Evolutionary conservation across 1,140 invertebrate species (phyloP).

Genomic region (Homalodisca vitripennis): DNA sequence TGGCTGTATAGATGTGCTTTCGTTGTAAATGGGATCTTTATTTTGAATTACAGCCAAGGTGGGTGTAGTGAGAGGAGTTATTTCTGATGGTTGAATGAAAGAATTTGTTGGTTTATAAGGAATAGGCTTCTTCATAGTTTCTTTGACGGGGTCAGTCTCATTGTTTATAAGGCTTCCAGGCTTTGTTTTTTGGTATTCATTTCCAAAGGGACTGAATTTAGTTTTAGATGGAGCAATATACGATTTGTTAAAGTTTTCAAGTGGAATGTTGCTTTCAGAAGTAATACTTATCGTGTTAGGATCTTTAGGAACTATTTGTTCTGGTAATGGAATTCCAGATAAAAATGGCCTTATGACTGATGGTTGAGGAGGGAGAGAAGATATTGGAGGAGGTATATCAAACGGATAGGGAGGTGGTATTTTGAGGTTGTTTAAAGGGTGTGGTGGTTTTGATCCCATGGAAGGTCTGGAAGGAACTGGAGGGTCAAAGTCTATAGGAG

Average conservation of each 20-base stretch:
- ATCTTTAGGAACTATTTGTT: conserved; percentile 61
- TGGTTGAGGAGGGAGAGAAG: conserved; percentile 24
- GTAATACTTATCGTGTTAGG: conserved; percentile 6
- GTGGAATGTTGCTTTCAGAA: not conserved
- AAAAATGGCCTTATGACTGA: conserved; percentile 55
- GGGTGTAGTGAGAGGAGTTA: conserved; percentile 7
- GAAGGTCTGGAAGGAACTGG: conserved; percentile 50
- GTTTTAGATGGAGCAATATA: conserved; percentile 9
- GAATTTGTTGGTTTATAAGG: conserved; percentile 12
- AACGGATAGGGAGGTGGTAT: conserved; percentile 65
- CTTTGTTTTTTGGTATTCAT: conserved; percentile 1
- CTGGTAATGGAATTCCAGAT: conserved; percentile 69
- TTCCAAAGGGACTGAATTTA: conserved; percentile 6
- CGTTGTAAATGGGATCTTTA: conserved; percentile 3
- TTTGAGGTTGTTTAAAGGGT: conserved; percentile 45
- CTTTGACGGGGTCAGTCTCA: conserved; percentile 4
- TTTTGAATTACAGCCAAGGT: not conserved
- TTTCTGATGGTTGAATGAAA: conserved; percentile 6
- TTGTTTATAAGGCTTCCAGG: not conserved
- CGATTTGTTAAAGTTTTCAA: conserved; percentile 18
- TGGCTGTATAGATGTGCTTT: not conserved
- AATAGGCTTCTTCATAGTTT: not conserved
- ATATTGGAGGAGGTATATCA: conserved; percentile 58
- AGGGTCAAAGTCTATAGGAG: conserved; percentile 67
- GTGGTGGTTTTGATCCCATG: conserved; percentile 50